These are phyloP conservation scores for Syrmaticus mikado DNA, from an alignment of 2,113 vertebrate genomes.

Conservation along the genomic window DNA sequence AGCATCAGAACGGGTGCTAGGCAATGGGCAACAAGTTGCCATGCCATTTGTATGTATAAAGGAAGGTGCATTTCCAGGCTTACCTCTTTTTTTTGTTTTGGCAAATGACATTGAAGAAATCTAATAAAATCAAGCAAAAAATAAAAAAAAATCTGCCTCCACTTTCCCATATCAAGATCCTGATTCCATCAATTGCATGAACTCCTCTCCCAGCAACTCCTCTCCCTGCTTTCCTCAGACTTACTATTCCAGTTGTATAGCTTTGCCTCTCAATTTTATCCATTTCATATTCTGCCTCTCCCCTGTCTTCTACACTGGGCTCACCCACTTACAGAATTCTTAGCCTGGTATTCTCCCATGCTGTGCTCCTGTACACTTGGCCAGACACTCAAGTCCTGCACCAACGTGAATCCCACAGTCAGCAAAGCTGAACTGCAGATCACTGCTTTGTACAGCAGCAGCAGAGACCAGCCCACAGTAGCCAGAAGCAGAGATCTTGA, in stretches of 20 bases:
- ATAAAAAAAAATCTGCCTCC: neutral
- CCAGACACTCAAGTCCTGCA: neutral
- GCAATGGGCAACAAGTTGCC: neutral
- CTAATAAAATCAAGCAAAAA: neutral
- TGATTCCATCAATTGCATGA: neutral
- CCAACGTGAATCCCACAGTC: rapidly evolving
- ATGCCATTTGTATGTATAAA: neutral
- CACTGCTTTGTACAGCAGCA: neutral
- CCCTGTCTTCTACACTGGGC: neutral
- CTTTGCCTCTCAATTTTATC: neutral
- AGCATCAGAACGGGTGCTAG: neutral
- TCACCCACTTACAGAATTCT: neutral
- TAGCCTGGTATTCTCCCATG: neutral
- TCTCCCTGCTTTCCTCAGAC: neutral
- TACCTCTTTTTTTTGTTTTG: neutral
- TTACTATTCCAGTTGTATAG: neutral
- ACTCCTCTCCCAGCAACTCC: neutral
- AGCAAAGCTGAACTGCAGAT: neutral
- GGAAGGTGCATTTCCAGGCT: neutral
- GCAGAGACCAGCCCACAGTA: neutral
- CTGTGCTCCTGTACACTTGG: neutral
- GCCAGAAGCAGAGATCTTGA: neutral
- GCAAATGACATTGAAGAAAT: neutral
- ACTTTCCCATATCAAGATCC: neutral
- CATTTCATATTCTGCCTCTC: neutral